A percentile compares a stretch with the other conserved stretches of the same genome.
Conservation (phyloP, 2,888 invertebrate species). For the Euproctis similis region DNA sequence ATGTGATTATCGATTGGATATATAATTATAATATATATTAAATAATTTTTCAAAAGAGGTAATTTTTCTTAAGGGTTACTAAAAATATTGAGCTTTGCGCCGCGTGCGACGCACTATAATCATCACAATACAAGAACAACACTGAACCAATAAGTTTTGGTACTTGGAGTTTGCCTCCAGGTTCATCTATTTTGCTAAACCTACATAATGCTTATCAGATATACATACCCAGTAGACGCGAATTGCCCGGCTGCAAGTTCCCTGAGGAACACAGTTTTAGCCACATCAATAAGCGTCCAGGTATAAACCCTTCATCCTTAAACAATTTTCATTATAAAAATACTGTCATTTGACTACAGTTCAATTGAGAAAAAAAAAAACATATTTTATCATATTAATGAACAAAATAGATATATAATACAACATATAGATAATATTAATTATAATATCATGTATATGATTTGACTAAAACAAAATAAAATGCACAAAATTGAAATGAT, state of each 20-base stretch:
- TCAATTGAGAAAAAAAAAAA: constrained; percentile 70
- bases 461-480: constrained; percentile 73
- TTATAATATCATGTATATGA: constrained; percentile 71
- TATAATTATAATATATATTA: constrained; percentile 65
- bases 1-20: constrained; percentile 71
- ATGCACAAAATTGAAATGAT: constrained; percentile 75
- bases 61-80: constrained; percentile 75
- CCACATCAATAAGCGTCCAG: constrained; percentile 29
- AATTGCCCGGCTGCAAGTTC: constrained; percentile 14
- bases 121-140: constrained; percentile 74
- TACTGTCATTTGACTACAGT: constrained; percentile 78
- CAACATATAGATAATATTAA: constrained; percentile 54
- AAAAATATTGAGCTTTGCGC: constrained; percentile 76
- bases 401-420: constrained; percentile 66
- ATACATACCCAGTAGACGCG: constrained; percentile 49
- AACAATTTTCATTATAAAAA: constrained; percentile 75
- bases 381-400: constrained; percentile 63
- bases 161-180: constrained; percentile 63
- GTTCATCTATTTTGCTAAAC: constrained; percentile 74
- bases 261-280: constrained; percentile 10
- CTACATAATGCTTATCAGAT: constrained; percentile 77
- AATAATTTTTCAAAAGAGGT: constrained; percentile 74
- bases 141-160: constrained; percentile 74
- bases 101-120: constrained; percentile 69
- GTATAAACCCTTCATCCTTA: constrained; percentile 66